Base-by-base conservation (phyloP, 2,888 invertebrate genomes). In the Cremastinae sp. region DNA sequence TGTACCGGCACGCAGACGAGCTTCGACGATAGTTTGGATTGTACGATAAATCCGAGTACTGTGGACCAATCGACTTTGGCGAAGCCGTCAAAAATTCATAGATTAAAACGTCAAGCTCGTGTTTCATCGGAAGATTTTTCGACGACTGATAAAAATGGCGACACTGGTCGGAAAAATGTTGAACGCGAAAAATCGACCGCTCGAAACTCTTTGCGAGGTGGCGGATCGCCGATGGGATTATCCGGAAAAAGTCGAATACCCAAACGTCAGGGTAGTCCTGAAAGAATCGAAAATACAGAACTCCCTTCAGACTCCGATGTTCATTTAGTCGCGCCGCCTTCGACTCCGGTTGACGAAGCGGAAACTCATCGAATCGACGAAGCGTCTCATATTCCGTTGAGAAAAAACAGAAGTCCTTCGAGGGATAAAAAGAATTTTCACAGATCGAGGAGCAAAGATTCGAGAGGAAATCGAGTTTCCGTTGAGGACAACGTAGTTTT, bases 61-160 rank as follows among this genome's bases (percentile, higher is more conserved):
- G 71, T 62, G 12, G 45, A 75, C 43, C 64, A 76, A 16, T 58
- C 64, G 5, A 49, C 53, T n/a, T 12, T 68, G 18, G 64, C 37
- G 4, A 73, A 65, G 65, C 76, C 76, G 1, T 76, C 76, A 35
- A 73, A 58, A 53, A 76, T 76, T 49, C 76, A 73, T 35, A 76
- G 59, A 62, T 61, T 73, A 1, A 65, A 66, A 12, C 59, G 43
- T 58, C 55, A 35, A 37, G 10, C 9, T 49, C 18, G 18, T 5
- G 9, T 22, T 0, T 8, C 20, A 0, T 49, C 61, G n/a, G 45
- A 18, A 9, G 53, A 41, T 5, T 14, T 22, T 2, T 9, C 14
- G 14, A 9, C 16, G 9, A 43, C 9, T 5, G 41, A 35, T 7
- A 18, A 20, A 0, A 51, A 49, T 9, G 8, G 43, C 14, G 12